Percentiles rank a stretch among this genome's conserved stretches.
These are phyloP conservation scores for Acanthurus lineatus DNA, from an alignment of 2,797 vertebrate genomes.

Conservation along the genomic window DNA sequence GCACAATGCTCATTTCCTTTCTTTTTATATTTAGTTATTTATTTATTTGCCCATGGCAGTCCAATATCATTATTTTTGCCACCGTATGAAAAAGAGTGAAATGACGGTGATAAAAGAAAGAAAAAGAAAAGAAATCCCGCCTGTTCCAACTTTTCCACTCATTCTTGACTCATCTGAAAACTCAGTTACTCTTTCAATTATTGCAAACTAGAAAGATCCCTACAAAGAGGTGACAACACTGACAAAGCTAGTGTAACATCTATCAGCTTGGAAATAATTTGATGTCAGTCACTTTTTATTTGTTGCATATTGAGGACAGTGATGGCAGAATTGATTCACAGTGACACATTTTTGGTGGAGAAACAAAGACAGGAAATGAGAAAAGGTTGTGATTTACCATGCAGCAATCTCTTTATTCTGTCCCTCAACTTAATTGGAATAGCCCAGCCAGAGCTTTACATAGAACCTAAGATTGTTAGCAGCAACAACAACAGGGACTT, in stretches of 20 bases:
- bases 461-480: constrained; percentile 51
- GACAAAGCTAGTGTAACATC: constrained; percentile 82
- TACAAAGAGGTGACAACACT: constrained; percentile 78
- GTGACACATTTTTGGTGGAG: constrained; percentile 41
- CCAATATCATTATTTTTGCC: constrained; percentile 74
- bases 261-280: constrained; percentile 85
- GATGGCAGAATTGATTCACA: constrained; percentile 63
- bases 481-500: constrained; percentile 41
- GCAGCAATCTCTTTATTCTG: constrained; percentile 63
- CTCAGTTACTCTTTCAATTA: constrained; percentile 86
- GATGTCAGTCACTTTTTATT: constrained; percentile 82
- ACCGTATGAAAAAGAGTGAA: constrained; percentile 59
- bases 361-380: constrained; percentile 68
- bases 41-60: constrained; percentile 64
- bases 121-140: constrained; percentile 16
- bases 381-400: constrained; percentile 66
- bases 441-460: constrained; percentile 28
- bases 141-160: constrained; percentile 56
- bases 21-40: constrained; percentile 57
- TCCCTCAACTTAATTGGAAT: constrained; percentile 74
- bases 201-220: constrained; percentile 77
- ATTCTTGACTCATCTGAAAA: constrained; percentile 72
- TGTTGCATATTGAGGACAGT: constrained; percentile 71
- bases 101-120: constrained; percentile 56
- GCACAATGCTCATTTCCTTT: constrained; percentile 65